Conservation (phyloP, 2,888 invertebrate genomes). For the Yponomeuta malinellus region DNA sequence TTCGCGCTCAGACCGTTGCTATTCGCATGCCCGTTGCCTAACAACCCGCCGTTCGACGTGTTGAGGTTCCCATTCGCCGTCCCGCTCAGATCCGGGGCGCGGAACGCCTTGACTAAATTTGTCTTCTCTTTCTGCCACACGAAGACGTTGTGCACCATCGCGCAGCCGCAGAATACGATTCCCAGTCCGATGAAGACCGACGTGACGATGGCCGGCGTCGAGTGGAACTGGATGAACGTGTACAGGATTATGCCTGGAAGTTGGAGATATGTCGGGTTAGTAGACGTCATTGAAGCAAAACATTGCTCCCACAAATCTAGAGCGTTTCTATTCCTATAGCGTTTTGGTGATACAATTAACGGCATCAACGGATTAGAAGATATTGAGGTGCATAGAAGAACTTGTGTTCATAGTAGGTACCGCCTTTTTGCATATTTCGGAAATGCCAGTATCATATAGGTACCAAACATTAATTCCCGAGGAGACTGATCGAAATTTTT, state of each 20-base stretch:
- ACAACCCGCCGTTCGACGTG: conserved; percentile 53
- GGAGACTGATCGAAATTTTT: no score
- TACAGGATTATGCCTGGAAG: conserved; percentile 91
- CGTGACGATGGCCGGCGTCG: conserved; percentile 93
- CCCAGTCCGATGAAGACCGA: conserved; percentile 92
- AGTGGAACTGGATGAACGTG: conserved; percentile 94
- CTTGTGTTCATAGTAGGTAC: no score
- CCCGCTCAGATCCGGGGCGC: conserved; percentile 48
- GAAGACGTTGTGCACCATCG: conserved; percentile 96
- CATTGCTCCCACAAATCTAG: no score
- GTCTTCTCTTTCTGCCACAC: conserved; percentile 95
- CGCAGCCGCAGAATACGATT: conserved; percentile 93
- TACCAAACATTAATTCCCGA: no score
- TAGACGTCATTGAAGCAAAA: neutral
- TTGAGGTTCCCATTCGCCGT: conserved; percentile 41
- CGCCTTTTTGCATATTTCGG: no score
- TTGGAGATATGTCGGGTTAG: conserved; percentile 19
- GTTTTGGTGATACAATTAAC: no score
- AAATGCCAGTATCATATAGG: no score
- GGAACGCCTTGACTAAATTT: conserved; percentile 82
- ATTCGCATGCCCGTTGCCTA: conserved; percentile 61
- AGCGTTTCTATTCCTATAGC: no score
- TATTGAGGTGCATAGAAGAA: no score
- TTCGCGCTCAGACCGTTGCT: conserved; percentile 59
- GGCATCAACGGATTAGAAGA: no score